Base-by-base conservation (phyloP, 1,140 invertebrate genomes). In the Drosophila lowei region DNA sequence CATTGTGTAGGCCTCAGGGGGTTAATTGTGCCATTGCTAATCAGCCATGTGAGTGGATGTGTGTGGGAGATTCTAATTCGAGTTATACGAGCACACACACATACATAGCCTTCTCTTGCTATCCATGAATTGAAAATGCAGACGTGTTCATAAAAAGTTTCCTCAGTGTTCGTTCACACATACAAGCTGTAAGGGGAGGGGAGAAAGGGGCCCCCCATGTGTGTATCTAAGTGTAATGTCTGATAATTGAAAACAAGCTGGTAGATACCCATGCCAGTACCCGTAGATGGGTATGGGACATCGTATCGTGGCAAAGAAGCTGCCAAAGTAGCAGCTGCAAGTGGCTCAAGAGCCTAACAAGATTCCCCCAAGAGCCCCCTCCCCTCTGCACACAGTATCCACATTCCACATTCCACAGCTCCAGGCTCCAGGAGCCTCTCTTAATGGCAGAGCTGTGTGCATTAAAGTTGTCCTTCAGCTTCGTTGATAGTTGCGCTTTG, bases 221-320 rank as follows among this genome's bases (percentile, higher is more conserved):
- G 66, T 70, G 66, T 70, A 57, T 55, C 64, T 70, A 68, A 70
- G 44, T 70, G 65, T 71, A 70, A 60, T 71, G 66, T 54, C 68
- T 60, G 66, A 72, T 83, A 81, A 81, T 83, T 81, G 78, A 78
- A 80, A 81, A 74, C 68, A 83, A 78, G 63, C 56, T 63, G 41
- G 21, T 30, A 16, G 62, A 53, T 53, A 13, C 64, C 66, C 66
- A 41, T 25, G 5, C 23, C 23, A 3, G 23, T 41, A 13, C 64
- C 66, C 66, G 64, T 48, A 34, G 34, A 68, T 57, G 11, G 11
- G 3, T 25, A 25, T 25, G 4, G 1, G 34, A 38, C 11, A 3
- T 38, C 4, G 34, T 38, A 38, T 38, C 34, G 34, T 13, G 63
- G 64, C 50, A 68, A 67, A 49, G 64, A 47, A 57, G 25, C 65